A percentile compares a stretch with the other conserved stretches of the same genome.
Evolutionary conservation across 2,888 invertebrate species (phyloP).

Genomic region (Parelbella ahira): DNA sequence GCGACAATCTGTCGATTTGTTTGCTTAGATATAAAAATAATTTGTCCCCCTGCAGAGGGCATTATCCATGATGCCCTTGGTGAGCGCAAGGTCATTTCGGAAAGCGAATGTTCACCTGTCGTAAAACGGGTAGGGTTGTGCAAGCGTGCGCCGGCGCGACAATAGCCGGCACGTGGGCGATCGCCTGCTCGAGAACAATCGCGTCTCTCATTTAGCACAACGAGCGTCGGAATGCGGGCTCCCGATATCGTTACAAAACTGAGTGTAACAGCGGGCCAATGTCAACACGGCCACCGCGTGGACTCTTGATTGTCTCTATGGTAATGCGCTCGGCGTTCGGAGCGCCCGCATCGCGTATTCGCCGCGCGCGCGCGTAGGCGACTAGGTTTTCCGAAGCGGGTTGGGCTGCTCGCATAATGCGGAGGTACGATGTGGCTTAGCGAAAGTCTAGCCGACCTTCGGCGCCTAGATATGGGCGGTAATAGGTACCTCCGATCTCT

Average conservation of each 20-base stretch:
- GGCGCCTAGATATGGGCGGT: constrained; percentile 67
- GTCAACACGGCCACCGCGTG: constrained; percentile 63
- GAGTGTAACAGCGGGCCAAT: constrained; percentile 70
- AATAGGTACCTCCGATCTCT: constrained; percentile 54
- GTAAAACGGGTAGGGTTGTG: constrained; percentile 50
- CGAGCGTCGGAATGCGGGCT: constrained; percentile 66
- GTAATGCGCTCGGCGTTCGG: constrained; percentile 47
- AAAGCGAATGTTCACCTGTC: constrained; percentile 55
- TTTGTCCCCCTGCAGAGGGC: constrained; percentile 29
- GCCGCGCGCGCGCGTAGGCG: constrained; percentile 61
- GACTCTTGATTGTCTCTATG: constrained; percentile 51
- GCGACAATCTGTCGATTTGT: too few relatives aligned
- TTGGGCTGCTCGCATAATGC: constrained; percentile 60
- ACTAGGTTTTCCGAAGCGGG: constrained; percentile 66
- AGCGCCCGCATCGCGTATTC: constrained; percentile 48
- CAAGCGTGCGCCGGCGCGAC: constrained; percentile 48
- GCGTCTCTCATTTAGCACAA: constrained; percentile 57
- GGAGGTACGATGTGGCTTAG: constrained; percentile 47
- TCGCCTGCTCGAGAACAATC: constrained; percentile 60
- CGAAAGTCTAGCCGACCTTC: constrained; percentile 79
- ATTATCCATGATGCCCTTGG: constrained; percentile 30
- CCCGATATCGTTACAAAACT: constrained; percentile 73
- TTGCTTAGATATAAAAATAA: too few relatives aligned
- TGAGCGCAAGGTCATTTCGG: constrained; percentile 48
- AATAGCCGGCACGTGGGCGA: constrained; percentile 39